Percentiles rank a stretch among this genome's conserved stretches.
These are phyloP conservation scores for Cyanocitta stelleri DNA, from an alignment of 2,113 vertebrate genomes.

Conservation along the genomic window DNA sequence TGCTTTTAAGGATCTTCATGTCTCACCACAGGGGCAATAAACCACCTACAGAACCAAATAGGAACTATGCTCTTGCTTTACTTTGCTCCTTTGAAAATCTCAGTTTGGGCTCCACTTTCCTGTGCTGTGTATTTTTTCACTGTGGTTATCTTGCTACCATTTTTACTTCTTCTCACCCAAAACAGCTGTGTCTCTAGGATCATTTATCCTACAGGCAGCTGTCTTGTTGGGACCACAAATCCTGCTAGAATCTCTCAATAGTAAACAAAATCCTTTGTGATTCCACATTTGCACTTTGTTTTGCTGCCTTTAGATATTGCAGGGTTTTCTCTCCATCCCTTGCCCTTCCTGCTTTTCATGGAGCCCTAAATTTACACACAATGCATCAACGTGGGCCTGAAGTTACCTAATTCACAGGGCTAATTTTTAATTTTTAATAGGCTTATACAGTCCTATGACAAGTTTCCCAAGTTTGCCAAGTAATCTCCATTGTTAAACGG, in stretches of 20 bases:
- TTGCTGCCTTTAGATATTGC: neutral
- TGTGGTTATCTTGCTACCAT: neutral
- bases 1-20: neutral
- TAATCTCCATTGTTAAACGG: neutral
- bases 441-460: neutral
- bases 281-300: neutral
- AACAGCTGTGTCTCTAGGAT: neutral
- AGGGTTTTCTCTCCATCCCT: neutral
- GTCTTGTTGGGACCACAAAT: neutral
- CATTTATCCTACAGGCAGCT: neutral
- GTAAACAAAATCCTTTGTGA: neutral
- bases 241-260: neutral
- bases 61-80: neutral
- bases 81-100: neutral
- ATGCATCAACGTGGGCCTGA: neutral
- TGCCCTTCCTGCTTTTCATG: neutral
- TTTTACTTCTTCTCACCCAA: neutral
- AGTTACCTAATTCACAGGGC: neutral
- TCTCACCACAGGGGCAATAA: neutral
- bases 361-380: neutral
- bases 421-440: neutral
- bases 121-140: neutral
- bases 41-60: neutral
- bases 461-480: neutral
- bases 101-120: neutral